These are phyloP conservation scores for Corticium candelabrum DNA, from an alignment of 37 sponge, comb jelly and placozoan species.

Conservation along the genomic window DNA sequence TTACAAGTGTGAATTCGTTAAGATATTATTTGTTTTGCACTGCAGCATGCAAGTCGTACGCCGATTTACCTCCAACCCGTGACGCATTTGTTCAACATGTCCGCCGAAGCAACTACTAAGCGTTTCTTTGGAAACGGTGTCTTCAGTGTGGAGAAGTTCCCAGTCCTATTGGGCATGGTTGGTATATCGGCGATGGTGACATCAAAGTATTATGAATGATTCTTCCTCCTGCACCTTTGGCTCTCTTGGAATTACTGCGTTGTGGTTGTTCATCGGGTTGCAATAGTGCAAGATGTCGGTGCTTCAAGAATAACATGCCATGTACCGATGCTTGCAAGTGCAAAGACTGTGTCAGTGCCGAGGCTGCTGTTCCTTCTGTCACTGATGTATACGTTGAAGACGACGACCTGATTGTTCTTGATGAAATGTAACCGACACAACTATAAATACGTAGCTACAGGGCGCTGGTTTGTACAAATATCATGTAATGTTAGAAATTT, in stretches of 20 bases:
- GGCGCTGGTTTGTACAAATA: too few species aligned
- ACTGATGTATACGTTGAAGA: too few species aligned
- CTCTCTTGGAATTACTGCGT: neutral
- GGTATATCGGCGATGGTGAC: neutral
- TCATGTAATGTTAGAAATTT: too few species aligned
- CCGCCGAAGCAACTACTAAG: neutral
- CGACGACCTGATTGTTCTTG: too few species aligned
- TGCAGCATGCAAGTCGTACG: neutral
- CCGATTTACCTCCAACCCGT: neutral
- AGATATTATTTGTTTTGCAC: neutral
- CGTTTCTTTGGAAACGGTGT: neutral
- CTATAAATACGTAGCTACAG: too few species aligned
- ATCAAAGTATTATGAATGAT: neutral
- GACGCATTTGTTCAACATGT: neutral
- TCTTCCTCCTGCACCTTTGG: neutral
- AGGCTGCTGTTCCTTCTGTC: too few species aligned
- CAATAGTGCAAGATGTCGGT: neutral
- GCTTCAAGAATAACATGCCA: neutral
- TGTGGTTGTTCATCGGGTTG: neutral
- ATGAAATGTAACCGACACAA: too few species aligned
- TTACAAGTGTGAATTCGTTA: neutral
- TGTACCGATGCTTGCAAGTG: constrained; percentile 8
- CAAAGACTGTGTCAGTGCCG: too few species aligned
- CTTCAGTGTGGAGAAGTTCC: neutral
- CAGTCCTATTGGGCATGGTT: neutral